phyloP scores from a whole-genome alignment of 2,797 vertebrate species.

The Anolis apletophallus region DNA sequence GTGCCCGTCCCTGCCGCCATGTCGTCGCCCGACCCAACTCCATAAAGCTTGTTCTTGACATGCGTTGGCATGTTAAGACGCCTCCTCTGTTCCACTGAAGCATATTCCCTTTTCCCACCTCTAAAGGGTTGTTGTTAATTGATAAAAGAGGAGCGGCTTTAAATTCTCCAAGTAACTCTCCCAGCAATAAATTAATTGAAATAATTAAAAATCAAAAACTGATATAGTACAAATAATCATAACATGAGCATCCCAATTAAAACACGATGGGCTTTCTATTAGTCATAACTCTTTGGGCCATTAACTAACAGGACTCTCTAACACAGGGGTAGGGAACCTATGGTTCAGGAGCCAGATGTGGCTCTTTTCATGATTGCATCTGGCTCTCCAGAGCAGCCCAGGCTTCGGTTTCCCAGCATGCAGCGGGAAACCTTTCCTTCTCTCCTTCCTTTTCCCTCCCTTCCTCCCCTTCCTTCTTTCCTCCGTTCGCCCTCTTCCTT shows the following conservation, averaged over 20 bases:
- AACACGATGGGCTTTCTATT: slow-evolving; percentile 69
- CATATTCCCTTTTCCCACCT: slow-evolving; percentile 45
- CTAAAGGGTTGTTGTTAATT: slow-evolving; percentile 70
- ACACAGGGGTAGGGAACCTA: too few species aligned
- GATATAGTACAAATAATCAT: slow-evolving; percentile 76
- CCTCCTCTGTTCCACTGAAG: slow-evolving; percentile 50
- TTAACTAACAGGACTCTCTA: slow-evolving; percentile 67
- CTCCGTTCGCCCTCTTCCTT: too few species aligned
- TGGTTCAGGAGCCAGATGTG: too few species aligned
- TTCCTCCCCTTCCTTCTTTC: too few species aligned
- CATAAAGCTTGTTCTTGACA: not conserved
- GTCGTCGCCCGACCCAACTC: too few species aligned
- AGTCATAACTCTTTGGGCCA: slow-evolving; percentile 75
- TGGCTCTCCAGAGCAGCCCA: too few species aligned
- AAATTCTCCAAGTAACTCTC: slow-evolving; percentile 77
- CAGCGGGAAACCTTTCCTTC: too few species aligned
- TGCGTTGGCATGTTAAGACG: slow-evolving; percentile 46
- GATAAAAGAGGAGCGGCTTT: slow-evolving; percentile 63
- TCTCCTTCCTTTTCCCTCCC: too few species aligned
- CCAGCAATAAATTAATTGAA: slow-evolving; percentile 79
- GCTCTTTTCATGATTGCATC: too few species aligned
- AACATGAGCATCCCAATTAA: slow-evolving; percentile 74
- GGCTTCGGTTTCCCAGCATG: too few species aligned
- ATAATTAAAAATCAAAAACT: slow-evolving; percentile 80
- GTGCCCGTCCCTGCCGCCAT: too few species aligned